A percentile compares a stretch with the other conserved stretches of the same genome.
These are phyloP conservation scores for Sycophaga agraensis DNA, from an alignment of 1,140 invertebrate species.

Conservation along the genomic window DNA sequence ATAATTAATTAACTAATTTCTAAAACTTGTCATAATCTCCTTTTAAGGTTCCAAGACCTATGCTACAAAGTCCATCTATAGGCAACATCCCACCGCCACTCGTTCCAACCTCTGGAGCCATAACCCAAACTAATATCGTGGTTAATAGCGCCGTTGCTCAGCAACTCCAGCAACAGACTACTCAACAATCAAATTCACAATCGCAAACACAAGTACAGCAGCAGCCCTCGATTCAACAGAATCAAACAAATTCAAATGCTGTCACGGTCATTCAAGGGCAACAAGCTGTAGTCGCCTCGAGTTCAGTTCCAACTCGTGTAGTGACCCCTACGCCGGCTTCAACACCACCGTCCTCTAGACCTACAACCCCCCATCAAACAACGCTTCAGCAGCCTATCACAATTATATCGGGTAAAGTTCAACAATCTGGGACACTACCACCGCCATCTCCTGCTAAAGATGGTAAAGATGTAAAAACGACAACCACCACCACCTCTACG, in stretches of 20 bases:
- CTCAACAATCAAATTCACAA: background rate
- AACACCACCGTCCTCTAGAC: slow-evolving; percentile 53
- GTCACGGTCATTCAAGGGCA: slow-evolving; percentile 37
- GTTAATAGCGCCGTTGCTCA: slow-evolving; percentile 50
- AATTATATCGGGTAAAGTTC: background rate
- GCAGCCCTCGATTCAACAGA: background rate
- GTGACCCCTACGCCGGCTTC: slow-evolving; percentile 51
- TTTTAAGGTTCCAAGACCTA: slow-evolving; percentile 56
- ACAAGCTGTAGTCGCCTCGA: slow-evolving; percentile 43
- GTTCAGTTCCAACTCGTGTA: slow-evolving; percentile 48
- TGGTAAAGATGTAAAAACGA: slow-evolving; percentile 40
- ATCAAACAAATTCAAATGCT: background rate
- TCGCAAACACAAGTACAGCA: background rate
- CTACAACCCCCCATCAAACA: slow-evolving; percentile 51
- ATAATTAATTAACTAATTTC: no score
- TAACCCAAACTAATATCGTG: slow-evolving; percentile 53
- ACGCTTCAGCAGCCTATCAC: background rate
- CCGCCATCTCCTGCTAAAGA: slow-evolving; percentile 28
- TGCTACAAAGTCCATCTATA: slow-evolving; percentile 57
- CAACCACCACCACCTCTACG: slow-evolving; percentile 44
- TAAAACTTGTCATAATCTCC: background rate
- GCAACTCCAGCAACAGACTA: slow-evolving; percentile 29
- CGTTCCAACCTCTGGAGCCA: slow-evolving; percentile 52
- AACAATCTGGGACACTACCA: slow-evolving; percentile 35
- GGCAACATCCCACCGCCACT: slow-evolving; percentile 54